Base-by-base conservation (phyloP, 2,113 vertebrate genomes). In the Rousettus leschenaultii region DNA sequence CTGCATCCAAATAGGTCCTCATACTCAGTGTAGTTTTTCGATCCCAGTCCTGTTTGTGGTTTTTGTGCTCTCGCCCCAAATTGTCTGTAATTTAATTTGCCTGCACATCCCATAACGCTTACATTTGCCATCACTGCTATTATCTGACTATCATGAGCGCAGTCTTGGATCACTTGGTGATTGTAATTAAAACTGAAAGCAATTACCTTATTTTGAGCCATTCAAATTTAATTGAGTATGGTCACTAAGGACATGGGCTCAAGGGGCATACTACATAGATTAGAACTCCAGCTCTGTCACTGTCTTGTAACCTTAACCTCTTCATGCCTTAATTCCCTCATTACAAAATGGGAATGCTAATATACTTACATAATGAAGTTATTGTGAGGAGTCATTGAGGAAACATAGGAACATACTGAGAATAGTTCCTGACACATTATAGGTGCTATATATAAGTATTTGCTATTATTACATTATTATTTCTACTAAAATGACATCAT, bases 171-270 rank as follows among this genome's bases (percentile, higher is more conserved):
- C 68, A 78, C 43, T 92, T 82, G n/a, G 66, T 83, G 66, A 55
- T 85, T 80, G 65, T 83, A 55, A 83, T 95, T 95, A 95, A 91
- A 93, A 95, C 85, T 43, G 61, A 94, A 97, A 95, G 55, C 45
- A 86, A 88, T 95, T 75, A 48, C 83, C 48, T 94, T 92, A 74
- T 74, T 89, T 86, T 79, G 57, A 86, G 55, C 83, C 2, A 0
- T 63, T 70, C 71, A 35, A 3, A 40, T 84, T 87, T 89, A 89
- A 57, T 83, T 74, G 74, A 30, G 38, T 59, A 28, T 66, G 15
- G 22, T 70, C 30, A 53, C 66, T 78, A 22, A 45, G 80, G 90
- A 61, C 38, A 5, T 45, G 89, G 75, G 19, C 59, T 82, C 70
- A 48, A 40, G 82, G 91, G 73, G 18, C 90, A 59, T 48, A 63